Percentiles rank a stretch among this genome's conserved stretches.
Conservation (phyloP, 2,888 invertebrate species). For the Lampropteryx suffumata region DNA sequence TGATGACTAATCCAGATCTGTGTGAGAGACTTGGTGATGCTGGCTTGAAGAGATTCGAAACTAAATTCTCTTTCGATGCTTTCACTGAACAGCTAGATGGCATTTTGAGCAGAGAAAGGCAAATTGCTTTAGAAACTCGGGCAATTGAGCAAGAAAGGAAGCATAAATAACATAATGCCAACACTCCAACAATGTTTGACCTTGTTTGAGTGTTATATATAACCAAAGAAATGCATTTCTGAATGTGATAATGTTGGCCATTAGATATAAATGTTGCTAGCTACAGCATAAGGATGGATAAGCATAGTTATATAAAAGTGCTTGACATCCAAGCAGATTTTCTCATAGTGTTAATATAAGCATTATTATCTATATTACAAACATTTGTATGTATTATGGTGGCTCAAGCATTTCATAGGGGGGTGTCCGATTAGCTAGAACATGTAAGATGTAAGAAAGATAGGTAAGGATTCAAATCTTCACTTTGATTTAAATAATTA, state of each 20-base stretch:
- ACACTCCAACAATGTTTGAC: constrained; percentile 74
- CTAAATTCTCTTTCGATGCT: constrained; percentile 92
- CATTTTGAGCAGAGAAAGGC: constrained; percentile 71
- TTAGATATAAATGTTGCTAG: neutral
- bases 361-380: too few species aligned
- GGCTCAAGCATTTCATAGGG: too few species aligned
- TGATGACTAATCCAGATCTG: constrained; percentile 84
- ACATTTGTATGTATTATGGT: too few species aligned
- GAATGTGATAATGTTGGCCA: constrained; percentile 12
- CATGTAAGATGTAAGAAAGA: too few species aligned
- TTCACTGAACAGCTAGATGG: constrained; percentile 88
- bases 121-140: constrained; percentile 68
- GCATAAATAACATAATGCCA: constrained; percentile 66
- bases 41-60: constrained; percentile 89
- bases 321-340: too few species aligned
- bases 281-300: too few species aligned
- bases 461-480: too few species aligned
- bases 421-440: too few species aligned
- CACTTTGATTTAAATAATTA: too few species aligned
- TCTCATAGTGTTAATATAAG: too few species aligned
- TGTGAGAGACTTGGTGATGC: constrained; percentile 87
- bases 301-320: too few species aligned
- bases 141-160: constrained; percentile 70
- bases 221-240: constrained; percentile 38
- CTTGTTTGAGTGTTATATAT: constrained; percentile 73